These are phyloP conservation scores for Nannoperca obscura DNA, from an alignment of 2,797 vertebrate species.

Conservation along the genomic window DNA sequence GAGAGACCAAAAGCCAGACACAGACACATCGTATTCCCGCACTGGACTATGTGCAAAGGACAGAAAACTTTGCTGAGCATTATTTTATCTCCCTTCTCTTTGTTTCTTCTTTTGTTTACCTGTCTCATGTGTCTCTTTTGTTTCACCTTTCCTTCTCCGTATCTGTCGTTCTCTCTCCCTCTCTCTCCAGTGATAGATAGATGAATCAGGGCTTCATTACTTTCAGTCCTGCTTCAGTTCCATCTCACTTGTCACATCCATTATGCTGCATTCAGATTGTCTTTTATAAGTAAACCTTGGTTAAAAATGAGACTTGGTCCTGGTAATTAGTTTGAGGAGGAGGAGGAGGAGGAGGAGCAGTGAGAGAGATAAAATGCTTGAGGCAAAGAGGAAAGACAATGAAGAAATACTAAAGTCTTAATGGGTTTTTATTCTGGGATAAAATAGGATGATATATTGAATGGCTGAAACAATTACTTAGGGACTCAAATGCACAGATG, in stretches of 20 bases:
- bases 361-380: background rate
- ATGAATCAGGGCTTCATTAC: conserved; percentile 26
- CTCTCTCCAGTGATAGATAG: conserved; percentile 11
- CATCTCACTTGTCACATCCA: conserved; percentile 26
- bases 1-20: background rate
- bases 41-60: background rate
- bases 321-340: conserved; percentile 31
- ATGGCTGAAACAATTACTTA: background rate
- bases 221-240: conserved; percentile 20
- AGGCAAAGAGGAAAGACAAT: background rate
- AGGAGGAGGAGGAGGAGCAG: conserved; percentile 20
- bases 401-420: background rate
- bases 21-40: background rate
- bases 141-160: conserved; percentile 4
- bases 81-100: background rate
- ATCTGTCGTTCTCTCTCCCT: background rate
- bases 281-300: conserved; percentile 17
- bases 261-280: conserved; percentile 7
- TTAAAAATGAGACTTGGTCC: background rate
- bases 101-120: background rate
- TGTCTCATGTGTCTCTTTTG: background rate
- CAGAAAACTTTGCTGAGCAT: background rate
- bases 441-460: conserved; percentile 8
- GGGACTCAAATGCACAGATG: background rate
- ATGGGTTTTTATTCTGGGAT: background rate